Percentiles rank a stretch among this genome's conserved stretches.
Evolutionary conservation across 1,140 invertebrate species (phyloP).

Genomic region (Ooceraea biroi): DNA sequence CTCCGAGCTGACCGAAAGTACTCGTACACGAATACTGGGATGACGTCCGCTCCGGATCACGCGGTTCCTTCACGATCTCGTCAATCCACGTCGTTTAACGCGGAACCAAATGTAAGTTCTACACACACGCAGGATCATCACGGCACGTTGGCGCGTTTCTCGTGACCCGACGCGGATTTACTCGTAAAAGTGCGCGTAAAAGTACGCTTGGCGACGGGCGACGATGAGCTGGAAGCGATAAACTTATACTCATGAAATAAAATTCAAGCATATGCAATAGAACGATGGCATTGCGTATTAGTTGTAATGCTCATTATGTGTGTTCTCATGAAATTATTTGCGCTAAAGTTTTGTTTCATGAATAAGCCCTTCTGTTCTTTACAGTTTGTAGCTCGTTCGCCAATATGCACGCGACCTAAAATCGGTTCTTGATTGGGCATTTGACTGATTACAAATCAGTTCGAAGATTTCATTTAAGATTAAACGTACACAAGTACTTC

Average conservation of each 20-base stretch:
- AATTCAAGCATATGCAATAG: not conserved
- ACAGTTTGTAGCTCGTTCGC: not conserved
- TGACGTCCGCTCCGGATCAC: constrained; percentile 79
- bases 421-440: not conserved
- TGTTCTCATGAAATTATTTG: not conserved
- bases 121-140: constrained; percentile 1
- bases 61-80: constrained; percentile 76
- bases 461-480: constrained; percentile 20
- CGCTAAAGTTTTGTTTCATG: not conserved
- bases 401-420: not conserved
- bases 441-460: not conserved
- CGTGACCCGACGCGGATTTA: not conserved
- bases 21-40: constrained; percentile 75
- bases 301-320: not conserved
- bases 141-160: not conserved
- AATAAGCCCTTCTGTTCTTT: constrained; percentile 6
- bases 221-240: not conserved
- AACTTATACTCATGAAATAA: not conserved
- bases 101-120: constrained; percentile 79
- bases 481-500: not conserved
- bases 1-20: constrained; percentile 71
- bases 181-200: not conserved
- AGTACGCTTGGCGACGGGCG: not conserved
- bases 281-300: not conserved
- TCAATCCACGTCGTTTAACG: constrained; percentile 75